These are phyloP conservation scores for Steinernema feltiae DNA, from an alignment of 1,140 invertebrate species.

Conservation along the genomic window DNA sequence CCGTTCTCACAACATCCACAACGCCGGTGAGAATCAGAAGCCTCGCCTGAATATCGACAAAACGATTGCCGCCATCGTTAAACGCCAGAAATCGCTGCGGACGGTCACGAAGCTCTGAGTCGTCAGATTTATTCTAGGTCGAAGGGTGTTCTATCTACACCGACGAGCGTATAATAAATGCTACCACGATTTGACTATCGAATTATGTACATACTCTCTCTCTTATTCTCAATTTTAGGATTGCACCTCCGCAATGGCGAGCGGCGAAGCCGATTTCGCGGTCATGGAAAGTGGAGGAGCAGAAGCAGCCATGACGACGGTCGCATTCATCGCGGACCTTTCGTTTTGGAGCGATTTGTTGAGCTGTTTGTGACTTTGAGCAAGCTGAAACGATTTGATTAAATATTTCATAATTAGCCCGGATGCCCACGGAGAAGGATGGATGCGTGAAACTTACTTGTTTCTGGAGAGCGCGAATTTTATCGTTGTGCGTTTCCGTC, in stretches of 20 bases:
- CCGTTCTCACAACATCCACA: not conserved
- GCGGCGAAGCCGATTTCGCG: not conserved
- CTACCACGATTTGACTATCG: not conserved
- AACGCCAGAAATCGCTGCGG: not conserved
- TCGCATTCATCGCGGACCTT: not conserved
- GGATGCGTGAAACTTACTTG: not conserved
- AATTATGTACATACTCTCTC: not conserved
- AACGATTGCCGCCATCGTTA: not conserved
- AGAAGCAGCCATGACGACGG: not conserved
- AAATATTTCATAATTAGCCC: too few relatives aligned
- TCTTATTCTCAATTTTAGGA: too few relatives aligned
- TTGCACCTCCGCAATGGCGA: not conserved
- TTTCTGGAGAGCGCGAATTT: not conserved
- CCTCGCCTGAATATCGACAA: too few relatives aligned
- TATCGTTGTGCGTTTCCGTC: not conserved
- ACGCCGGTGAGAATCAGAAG: not conserved
- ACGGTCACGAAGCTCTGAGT: not conserved
- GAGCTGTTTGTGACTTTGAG: not conserved
- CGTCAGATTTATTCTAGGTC: not conserved
- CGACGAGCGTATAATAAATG: not conserved
- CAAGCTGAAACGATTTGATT: not conserved
- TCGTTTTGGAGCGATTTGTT: not conserved
- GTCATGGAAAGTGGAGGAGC: not conserved
- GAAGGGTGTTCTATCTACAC: not conserved
- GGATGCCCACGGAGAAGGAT: too few relatives aligned